Evolutionary conservation across 2,888 invertebrate species (phyloP).

Genomic region (Napeogenes sylphis): DNA sequence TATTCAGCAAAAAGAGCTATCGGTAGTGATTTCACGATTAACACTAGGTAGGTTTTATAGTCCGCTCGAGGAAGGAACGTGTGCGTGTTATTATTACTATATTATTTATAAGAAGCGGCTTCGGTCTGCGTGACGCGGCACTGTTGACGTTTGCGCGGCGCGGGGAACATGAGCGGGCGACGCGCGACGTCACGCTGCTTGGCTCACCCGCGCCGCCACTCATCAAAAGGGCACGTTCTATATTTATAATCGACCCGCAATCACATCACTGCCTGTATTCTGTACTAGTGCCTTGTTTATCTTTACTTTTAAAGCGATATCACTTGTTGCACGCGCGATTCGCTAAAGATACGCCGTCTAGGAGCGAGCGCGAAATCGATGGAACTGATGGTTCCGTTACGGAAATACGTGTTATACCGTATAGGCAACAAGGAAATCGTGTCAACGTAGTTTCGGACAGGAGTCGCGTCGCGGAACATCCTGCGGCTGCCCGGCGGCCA

Average conservation of each 20-base stretch:
- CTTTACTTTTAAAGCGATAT: conserved; percentile 52
- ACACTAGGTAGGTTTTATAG: conserved; percentile 29
- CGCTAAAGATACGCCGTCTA: conserved; percentile 45
- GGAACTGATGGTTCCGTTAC: conserved; percentile 50
- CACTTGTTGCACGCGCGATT: conserved; percentile 74
- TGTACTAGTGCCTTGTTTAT: conserved; percentile 53
- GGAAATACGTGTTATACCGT: conserved; percentile 62
- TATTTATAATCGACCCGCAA: conserved; percentile 66
- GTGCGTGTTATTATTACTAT: conserved; percentile 61
- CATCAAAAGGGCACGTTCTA: conserved; percentile 71
- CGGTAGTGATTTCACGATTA: conserved; percentile 15
- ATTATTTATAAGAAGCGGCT: conserved; percentile 55
- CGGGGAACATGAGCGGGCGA: conserved; percentile 69
- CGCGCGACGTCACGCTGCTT: conserved; percentile 68
- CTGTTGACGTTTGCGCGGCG: conserved; percentile 72
- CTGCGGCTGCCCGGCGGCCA: conserved; percentile 77
- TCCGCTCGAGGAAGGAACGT: conserved; percentile 40
- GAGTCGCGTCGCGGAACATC: conserved; percentile 69
- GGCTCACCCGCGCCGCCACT: conserved; percentile 72
- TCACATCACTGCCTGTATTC: conserved; percentile 62
- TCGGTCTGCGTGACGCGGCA: conserved; percentile 59
- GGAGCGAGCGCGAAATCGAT: conserved; percentile 58
- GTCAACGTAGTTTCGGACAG: conserved; percentile 67
- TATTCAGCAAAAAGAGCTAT: not conserved
- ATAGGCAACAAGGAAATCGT: conserved; percentile 59